Conservation (phyloP, 2,888 invertebrate genomes). For the Orchestes rusci region DNA sequence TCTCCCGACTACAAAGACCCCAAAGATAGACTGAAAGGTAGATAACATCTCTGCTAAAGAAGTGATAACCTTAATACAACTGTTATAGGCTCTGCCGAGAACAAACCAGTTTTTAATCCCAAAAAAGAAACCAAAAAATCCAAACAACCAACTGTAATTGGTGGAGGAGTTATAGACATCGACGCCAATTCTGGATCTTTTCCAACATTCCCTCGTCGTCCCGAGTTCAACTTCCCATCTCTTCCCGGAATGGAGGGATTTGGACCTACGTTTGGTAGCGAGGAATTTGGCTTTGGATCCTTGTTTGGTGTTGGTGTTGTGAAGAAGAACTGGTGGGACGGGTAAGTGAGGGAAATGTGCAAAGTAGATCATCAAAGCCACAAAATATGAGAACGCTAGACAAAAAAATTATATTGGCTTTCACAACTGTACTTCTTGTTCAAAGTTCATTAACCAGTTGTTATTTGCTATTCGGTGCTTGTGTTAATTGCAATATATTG, state of each 20-base stretch:
- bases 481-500: constrained; percentile 21
- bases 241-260: constrained; percentile 16
- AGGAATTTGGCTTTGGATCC: constrained; percentile 37
- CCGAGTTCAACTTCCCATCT: constrained; percentile 29
- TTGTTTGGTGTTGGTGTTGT: constrained; percentile 33
- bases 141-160: constrained; percentile 25
- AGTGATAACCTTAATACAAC: too few relatives aligned
- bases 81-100: too few relatives aligned
- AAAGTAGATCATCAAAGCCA: too few relatives aligned
- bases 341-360: too few relatives aligned
- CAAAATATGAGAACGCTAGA: not conserved
- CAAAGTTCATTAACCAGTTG: constrained; percentile 20
- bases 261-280: constrained; percentile 18
- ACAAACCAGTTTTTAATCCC: constrained; percentile 29
- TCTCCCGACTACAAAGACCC: constrained; percentile 38
- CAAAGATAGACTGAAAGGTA: constrained; percentile 28
- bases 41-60: not conserved
- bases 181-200: constrained; percentile 23
- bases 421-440: constrained; percentile 18
- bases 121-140: constrained; percentile 23
- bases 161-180: constrained; percentile 28
- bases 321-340: constrained; percentile 47
- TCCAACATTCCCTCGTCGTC: constrained; percentile 24
- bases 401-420: constrained; percentile 10
- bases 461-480: constrained; percentile 11